phyloP scores from a whole-genome alignment of 2,888 invertebrate genomes.

The Norana najaformis region DNA sequence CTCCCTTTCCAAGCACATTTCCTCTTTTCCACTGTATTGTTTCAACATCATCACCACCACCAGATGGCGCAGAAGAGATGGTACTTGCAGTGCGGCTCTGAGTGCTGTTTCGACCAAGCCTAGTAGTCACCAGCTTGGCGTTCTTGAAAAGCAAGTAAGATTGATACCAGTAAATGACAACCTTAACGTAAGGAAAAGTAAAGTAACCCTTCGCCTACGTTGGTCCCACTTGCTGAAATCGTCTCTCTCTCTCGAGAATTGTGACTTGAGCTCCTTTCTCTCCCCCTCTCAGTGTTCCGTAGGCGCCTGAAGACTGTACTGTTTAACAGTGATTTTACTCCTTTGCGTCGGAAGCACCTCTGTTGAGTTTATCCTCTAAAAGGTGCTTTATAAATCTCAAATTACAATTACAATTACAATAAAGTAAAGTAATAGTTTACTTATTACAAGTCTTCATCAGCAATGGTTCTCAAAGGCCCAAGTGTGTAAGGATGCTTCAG shows the following conservation, averaged over 20 bases:
- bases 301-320: too few species aligned
- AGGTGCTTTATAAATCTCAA: too few species aligned
- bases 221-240: too few species aligned
- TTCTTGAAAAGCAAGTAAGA: slow-evolving; percentile 26
- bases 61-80: slow-evolving; percentile 49
- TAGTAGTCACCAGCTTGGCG: slow-evolving; percentile 45
- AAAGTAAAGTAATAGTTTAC: not conserved
- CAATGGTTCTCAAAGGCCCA: not conserved
- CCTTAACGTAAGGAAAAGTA: not conserved
- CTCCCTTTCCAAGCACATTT: slow-evolving; percentile 61
- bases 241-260: too few species aligned
- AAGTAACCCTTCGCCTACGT: too few species aligned
- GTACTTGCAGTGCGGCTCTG: slow-evolving; percentile 46
- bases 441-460: not conserved
- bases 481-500: not conserved
- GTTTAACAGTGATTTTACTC: too few species aligned
- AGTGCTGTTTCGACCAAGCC: slow-evolving; percentile 44
- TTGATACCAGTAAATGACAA: not conserved
- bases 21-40: slow-evolving; percentile 62
- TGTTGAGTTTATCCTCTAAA: too few species aligned
- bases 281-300: too few species aligned
- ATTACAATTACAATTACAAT: too few species aligned
- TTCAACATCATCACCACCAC: slow-evolving; percentile 46
- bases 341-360: too few species aligned
- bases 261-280: too few species aligned